These are phyloP conservation scores for Sebastes vulpes DNA, from an alignment of 2,797 vertebrate species.

Conservation along the genomic window DNA sequence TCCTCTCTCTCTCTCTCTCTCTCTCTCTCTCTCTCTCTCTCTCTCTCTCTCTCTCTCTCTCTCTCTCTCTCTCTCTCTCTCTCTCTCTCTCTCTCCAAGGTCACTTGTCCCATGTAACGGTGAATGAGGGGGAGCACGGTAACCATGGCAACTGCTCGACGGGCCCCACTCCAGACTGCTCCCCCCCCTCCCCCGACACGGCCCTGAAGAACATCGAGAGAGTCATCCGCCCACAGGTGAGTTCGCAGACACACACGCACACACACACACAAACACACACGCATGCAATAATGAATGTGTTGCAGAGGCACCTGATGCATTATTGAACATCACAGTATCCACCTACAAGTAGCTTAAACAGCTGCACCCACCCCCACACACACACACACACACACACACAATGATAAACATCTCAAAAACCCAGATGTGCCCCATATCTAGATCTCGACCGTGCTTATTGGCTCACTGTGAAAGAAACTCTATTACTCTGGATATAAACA, in stretches of 20 bases:
- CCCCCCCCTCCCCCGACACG: slow-evolving; percentile 97
- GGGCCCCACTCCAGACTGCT: slow-evolving; percentile 97
- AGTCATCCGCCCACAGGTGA: slow-evolving; percentile 99
- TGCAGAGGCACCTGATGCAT: slow-evolving; percentile 67
- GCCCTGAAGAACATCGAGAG: slow-evolving; percentile 98
- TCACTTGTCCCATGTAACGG: slow-evolving; percentile 90
- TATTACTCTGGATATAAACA: neutral
- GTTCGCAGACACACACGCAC: neutral
- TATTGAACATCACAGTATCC: slow-evolving; percentile 68
- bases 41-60: slow-evolving; percentile 21
- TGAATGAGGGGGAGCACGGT: slow-evolving; percentile 90
- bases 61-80: slow-evolving; percentile 21
- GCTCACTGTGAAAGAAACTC: neutral
- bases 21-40: slow-evolving; percentile 17
- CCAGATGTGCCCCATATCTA: neutral
- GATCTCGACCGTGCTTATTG: neutral
- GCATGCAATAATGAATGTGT: slow-evolving; percentile 45
- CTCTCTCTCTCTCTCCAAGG: slow-evolving; percentile 79
- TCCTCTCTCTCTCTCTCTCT: slow-evolving; percentile 19
- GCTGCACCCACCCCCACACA: slow-evolving; percentile 29
- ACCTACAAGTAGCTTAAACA: slow-evolving; percentile 49
- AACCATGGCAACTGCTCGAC: slow-evolving; percentile 95
- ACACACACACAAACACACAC: neutral
- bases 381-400: slow-evolving; percentile 26
- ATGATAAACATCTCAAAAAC: slow-evolving; percentile 27